These are phyloP conservation scores for Meda fulgida DNA, from an alignment of 2,797 vertebrate species.

Conservation along the genomic window DNA sequence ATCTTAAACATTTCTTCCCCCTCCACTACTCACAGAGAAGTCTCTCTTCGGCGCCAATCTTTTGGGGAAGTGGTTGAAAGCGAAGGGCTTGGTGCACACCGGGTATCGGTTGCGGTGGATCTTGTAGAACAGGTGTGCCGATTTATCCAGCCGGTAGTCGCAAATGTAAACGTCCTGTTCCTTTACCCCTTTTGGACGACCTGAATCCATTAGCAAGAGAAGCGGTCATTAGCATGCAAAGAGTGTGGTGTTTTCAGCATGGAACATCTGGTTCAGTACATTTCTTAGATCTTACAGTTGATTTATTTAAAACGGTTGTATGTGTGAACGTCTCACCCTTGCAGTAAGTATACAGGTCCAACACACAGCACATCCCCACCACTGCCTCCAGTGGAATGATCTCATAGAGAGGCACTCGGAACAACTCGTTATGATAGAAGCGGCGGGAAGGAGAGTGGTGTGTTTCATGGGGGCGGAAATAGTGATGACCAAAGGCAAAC, in stretches of 20 bases:
- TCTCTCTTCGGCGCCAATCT: slow-evolving; percentile 94
- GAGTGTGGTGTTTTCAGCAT: background rate
- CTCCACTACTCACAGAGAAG: slow-evolving; percentile 83
- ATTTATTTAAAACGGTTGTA: background rate
- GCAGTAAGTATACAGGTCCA: slow-evolving; percentile 96
- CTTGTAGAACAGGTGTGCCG: slow-evolving; percentile 98
- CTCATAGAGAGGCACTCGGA: slow-evolving; percentile 96
- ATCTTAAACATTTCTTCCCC: background rate
- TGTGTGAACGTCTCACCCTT: slow-evolving; percentile 82
- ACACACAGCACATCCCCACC: slow-evolving; percentile 94
- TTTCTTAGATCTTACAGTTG: background rate
- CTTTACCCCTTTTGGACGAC: slow-evolving; percentile 94
- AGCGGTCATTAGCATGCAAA: slow-evolving; percentile 3
- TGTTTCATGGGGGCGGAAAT: slow-evolving; percentile 97
- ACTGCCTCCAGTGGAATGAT: slow-evolving; percentile 98
- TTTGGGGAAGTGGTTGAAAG: slow-evolving; percentile 98
- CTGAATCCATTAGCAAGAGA: slow-evolving; percentile 70
- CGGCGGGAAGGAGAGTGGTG: slow-evolving; percentile 86
- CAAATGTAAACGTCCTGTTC: slow-evolving; percentile 98
- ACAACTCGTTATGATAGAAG: slow-evolving; percentile 98
- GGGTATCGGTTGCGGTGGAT: slow-evolving; percentile 98
- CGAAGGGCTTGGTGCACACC: slow-evolving; percentile 96
- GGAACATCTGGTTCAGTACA: slow-evolving; percentile 1
- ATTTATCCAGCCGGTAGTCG: slow-evolving; percentile 97
- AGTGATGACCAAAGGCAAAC: slow-evolving; percentile 98